Evolutionary conservation across 2,113 vertebrate genomes (phyloP).

Genomic region (Nestor notabilis): DNA sequence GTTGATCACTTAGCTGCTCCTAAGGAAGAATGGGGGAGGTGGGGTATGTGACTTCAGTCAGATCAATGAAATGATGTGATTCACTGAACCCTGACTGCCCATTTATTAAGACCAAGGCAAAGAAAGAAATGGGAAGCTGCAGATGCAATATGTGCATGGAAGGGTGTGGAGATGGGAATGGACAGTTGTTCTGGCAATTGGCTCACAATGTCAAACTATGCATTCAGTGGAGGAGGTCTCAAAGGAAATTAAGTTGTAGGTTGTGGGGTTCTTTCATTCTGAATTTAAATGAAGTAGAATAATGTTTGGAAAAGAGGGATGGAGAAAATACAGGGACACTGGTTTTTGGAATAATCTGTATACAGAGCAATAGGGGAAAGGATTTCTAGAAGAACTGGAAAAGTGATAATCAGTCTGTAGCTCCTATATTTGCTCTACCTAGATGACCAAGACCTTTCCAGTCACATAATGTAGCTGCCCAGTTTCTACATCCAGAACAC

Average conservation of each 20-base stretch:
- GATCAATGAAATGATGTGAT: not conserved
- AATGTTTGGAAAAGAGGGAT: not conserved
- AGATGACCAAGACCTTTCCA: not conserved
- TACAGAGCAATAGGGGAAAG: not conserved
- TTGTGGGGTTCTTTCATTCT: not conserved
- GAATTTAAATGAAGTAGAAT: not conserved
- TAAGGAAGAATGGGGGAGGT: not conserved
- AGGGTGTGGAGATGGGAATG: not conserved
- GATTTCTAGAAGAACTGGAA: not conserved
- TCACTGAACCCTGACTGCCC: not conserved
- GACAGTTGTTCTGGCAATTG: not conserved
- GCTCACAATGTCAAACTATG: accelerated
- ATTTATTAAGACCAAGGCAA: not conserved
- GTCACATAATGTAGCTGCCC: not conserved
- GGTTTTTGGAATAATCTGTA: not conserved
- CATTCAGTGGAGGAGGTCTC: not conserved
- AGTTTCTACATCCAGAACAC: not conserved
- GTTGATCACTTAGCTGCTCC: not conserved
- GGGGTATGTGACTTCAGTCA: not conserved
- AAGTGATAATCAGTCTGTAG: not conserved
- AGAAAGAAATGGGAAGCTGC: not conserved
- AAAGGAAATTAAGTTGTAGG: not conserved
- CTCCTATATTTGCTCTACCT: not conserved
- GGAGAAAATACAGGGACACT: not conserved
- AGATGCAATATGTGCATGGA: not conserved